These are phyloP conservation scores for Lepilemur ruficaudatus DNA, from an alignment of 2,797 vertebrate genomes.

Conservation along the genomic window DNA sequence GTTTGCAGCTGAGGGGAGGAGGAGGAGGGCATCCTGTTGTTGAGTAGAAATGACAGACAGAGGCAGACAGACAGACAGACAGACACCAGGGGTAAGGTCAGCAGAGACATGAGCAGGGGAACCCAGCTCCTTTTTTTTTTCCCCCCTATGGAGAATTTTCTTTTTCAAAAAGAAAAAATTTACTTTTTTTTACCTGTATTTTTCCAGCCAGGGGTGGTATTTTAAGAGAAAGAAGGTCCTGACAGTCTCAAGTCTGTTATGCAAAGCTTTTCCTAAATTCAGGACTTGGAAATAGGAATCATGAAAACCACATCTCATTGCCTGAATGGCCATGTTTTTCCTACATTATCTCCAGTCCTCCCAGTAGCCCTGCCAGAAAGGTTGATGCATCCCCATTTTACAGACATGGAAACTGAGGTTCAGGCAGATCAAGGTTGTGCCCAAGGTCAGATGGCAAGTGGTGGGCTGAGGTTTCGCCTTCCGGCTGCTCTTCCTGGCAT, in stretches of 20 bases:
- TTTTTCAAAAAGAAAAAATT: background rate
- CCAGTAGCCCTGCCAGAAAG: background rate
- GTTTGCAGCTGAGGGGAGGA: conserved; percentile 72
- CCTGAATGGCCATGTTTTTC: background rate
- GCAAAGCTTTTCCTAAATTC: background rate
- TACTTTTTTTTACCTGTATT: background rate
- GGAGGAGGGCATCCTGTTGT: conserved; percentile 77
- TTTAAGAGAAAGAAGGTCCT: rapidly evolving
- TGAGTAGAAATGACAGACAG: conserved; percentile 24
- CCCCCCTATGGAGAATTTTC: background rate
- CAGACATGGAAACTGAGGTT: background rate
- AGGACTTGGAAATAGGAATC: background rate
- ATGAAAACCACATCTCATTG: background rate
- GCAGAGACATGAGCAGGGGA: background rate
- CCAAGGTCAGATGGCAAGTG: background rate
- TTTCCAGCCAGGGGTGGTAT: background rate
- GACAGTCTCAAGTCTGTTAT: background rate
- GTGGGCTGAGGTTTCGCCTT: background rate
- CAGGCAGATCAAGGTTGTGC: background rate
- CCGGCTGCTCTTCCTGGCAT: background rate
- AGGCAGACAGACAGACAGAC: conserved; percentile 27
- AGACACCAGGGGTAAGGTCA: conserved; percentile 11
- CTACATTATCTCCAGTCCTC: background rate
- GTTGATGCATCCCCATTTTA: background rate
- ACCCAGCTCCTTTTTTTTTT: background rate